Evolutionary conservation across 2,113 vertebrate genomes (phyloP).

Genomic region (Poicephalus meyeri): DNA sequence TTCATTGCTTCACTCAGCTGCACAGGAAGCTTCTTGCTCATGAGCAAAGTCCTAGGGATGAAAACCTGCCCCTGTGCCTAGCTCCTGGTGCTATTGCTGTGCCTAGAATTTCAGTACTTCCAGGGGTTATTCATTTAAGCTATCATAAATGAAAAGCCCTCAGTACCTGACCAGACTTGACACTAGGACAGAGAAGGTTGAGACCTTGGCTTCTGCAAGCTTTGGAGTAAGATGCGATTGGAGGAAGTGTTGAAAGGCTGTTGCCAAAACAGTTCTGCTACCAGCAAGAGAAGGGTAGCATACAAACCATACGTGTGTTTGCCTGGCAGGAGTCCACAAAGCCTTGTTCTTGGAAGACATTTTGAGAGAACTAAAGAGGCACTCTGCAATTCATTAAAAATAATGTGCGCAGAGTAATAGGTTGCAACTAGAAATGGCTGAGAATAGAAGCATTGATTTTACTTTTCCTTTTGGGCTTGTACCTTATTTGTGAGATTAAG

Average conservation of each 20-base stretch:
- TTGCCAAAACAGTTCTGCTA: conserved; percentile 24
- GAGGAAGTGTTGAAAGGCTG: not conserved
- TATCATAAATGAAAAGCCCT: not conserved
- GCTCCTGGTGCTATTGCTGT: not conserved
- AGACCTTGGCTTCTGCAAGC: not conserved
- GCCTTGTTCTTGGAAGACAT: conserved; percentile 26
- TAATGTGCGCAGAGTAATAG: conserved; percentile 18
- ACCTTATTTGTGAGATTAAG: not conserved
- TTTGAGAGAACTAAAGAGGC: conserved; percentile 19
- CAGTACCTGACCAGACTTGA: not conserved
- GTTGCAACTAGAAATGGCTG: not conserved
- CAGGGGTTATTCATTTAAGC: not conserved
- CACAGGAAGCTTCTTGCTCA: not conserved
- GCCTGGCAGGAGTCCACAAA: conserved; percentile 40
- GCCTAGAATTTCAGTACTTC: not conserved
- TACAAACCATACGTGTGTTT: not conserved
- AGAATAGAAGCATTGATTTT: not conserved
- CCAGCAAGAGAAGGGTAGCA: not conserved
- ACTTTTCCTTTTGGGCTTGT: not conserved
- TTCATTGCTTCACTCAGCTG: not conserved
- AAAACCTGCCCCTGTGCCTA: fast-evolving
- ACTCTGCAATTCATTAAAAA: conserved; percentile 27
- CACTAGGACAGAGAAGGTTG: not conserved
- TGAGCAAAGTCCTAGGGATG: not conserved
- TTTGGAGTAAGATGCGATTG: not conserved